These are phyloP conservation scores for Meriones unguiculatus DNA, from an alignment of 2,113 vertebrate genomes.

Conservation along the genomic window DNA sequence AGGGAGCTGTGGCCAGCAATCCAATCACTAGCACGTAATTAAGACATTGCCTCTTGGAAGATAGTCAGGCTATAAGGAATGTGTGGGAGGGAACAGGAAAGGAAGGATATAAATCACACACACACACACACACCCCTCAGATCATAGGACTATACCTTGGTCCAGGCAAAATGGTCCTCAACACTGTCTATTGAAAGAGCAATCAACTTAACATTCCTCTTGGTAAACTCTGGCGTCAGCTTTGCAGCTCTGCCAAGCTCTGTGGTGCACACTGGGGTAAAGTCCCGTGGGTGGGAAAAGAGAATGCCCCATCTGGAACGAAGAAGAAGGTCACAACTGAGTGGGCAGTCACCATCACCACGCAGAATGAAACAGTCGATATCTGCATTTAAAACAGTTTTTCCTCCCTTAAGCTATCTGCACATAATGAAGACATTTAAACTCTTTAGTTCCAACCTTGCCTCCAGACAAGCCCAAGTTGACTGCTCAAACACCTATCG, in stretches of 20 bases:
- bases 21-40: background rate
- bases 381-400: background rate
- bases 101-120: background rate
- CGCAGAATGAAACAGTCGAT: background rate
- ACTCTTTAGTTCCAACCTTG: background rate
- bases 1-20: background rate
- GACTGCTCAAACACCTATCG: background rate
- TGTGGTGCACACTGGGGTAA: constrained; percentile 97
- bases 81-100: background rate
- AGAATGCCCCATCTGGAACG: constrained; percentile 95
- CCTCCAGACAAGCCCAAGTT: constrained; percentile 15
- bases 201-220: constrained; percentile 95
- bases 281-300: constrained; percentile 97
- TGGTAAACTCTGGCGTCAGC: constrained; percentile 92
- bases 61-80: background rate
- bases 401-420: background rate
- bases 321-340: background rate
- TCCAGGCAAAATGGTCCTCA: constrained; percentile 94
- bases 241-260: constrained; percentile 94
- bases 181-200: constrained; percentile 96
- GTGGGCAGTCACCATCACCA: background rate
- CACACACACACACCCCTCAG: background rate
- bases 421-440: background rate
- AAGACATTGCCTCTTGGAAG: background rate
- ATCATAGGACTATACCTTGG: constrained; percentile 89